These are phyloP conservation scores for Ectemnius lituratus DNA, from an alignment of 2,888 invertebrate species.

Conservation along the genomic window DNA sequence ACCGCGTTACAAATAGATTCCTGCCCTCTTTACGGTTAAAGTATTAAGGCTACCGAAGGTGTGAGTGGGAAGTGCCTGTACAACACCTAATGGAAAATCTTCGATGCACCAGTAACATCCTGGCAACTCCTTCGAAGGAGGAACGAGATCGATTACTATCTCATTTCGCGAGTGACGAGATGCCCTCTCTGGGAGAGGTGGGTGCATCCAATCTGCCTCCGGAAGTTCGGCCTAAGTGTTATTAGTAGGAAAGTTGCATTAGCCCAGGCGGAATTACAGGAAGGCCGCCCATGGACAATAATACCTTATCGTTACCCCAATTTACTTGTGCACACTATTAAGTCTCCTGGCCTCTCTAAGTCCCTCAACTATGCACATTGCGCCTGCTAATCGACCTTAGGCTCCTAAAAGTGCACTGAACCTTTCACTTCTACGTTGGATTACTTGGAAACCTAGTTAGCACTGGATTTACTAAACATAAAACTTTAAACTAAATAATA, in stretches of 20 bases:
- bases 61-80: background rate
- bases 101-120: background rate
- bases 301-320: conserved; percentile 1
- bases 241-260: conserved; percentile 11
- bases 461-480: no score
- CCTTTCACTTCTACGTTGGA: no score
- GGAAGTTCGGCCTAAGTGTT: background rate
- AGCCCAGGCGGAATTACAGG: conserved; percentile 4
- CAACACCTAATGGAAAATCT: background rate
- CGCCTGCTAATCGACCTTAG: no score
- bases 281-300: background rate
- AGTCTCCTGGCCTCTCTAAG: no score
- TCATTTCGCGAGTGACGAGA: conserved; percentile 2
- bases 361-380: no score
- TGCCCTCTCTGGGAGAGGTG: background rate
- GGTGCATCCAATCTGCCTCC: conserved; percentile 8
- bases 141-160: conserved; percentile 18
- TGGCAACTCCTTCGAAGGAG: background rate
- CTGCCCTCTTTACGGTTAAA: no score
- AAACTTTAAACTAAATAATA: no score
- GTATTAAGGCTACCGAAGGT: no score
- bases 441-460: no score
- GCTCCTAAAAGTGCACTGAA: no score
- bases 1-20: no score
- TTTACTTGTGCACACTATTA: background rate